Evolutionary conservation across 2,888 invertebrate genomes (phyloP), one percentile per base, ranked within the genome.

Genomic region (Anthophora plumipes): DNA sequence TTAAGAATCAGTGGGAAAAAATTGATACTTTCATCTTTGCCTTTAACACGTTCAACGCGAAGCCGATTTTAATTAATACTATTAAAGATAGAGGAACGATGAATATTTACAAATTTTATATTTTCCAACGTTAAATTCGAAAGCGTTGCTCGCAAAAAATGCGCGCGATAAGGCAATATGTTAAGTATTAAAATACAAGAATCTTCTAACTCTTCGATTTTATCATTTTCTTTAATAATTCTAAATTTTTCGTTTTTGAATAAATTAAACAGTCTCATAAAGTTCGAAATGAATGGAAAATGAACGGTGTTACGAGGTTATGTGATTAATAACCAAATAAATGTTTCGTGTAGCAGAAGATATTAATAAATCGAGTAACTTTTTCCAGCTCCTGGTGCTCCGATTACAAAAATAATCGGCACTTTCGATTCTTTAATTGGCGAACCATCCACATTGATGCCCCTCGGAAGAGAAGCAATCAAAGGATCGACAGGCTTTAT

Each of bases 351-450:
- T 1, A 52, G 52, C 4, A 11, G 12, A 4, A 31, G 54, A 7
- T 59, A 46, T 17, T n/a, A 46, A 59, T 55, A 61, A 41, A 17
- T 59, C 5, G 55, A 75, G 57, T 75, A 79, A 89, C 88, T 78
- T 85, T 89, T 90, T 60, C 90, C 91, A 25, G 87, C 73, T 54
- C 89, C 89, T 7, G 90, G 89, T 60, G 87, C 88, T 67, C 90
- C 90, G 25, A 89, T 78, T 12, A 91, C 12, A 60, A 88, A 85
- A 52, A 89, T 83, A 31, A 90, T 86, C 7, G 86, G 82, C 20
- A 86, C 20, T 12, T 66, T 25, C 5, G 68, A 77, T 43, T 69
- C 60, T 67, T 31, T 87, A 22, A 90, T 52, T 7, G 69, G 57
- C 12, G 84, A 55, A 39, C 76, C 70, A 31, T 89, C 83, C 50